phyloP scores from a whole-genome alignment of 2,113 vertebrate species.

The Pao palembangensis region DNA sequence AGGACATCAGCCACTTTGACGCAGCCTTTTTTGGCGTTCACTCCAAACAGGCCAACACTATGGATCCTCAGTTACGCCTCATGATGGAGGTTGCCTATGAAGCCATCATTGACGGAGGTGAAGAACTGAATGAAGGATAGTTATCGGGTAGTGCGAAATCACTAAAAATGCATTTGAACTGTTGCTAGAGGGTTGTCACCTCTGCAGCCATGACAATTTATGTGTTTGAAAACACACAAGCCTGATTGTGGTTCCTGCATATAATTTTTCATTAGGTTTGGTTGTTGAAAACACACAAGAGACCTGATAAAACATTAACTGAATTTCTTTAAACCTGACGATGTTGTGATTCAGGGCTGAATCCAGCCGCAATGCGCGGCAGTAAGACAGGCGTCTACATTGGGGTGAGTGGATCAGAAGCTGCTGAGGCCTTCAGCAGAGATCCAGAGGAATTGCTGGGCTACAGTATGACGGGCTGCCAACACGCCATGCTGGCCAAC shows the following conservation, averaged over 20 bases:
- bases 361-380: constrained; percentile 80
- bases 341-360: constrained; percentile 76
- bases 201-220: no score
- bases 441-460: constrained; percentile 93
- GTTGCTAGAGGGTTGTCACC: no score
- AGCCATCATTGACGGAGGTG: constrained; percentile 92
- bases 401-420: constrained; percentile 89
- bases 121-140: not conserved
- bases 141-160: not conserved
- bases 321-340: not conserved
- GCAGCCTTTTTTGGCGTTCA: constrained; percentile 90
- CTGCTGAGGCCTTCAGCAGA: constrained; percentile 85
- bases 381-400: constrained; percentile 90
- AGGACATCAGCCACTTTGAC: constrained; percentile 91
- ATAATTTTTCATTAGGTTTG: not conserved
- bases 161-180: not conserved
- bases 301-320: not conserved
- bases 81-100: constrained; percentile 90
- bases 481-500: constrained; percentile 95
- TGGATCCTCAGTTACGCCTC: constrained; percentile 95
- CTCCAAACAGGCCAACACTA: constrained; percentile 93
- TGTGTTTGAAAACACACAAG: no score
- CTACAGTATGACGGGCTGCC: constrained; percentile 98
- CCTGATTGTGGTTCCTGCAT: no score
- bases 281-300: not conserved